Evolutionary conservation across 2,888 invertebrate genomes (phyloP).

Genomic region (Leptopilina myrica): DNA sequence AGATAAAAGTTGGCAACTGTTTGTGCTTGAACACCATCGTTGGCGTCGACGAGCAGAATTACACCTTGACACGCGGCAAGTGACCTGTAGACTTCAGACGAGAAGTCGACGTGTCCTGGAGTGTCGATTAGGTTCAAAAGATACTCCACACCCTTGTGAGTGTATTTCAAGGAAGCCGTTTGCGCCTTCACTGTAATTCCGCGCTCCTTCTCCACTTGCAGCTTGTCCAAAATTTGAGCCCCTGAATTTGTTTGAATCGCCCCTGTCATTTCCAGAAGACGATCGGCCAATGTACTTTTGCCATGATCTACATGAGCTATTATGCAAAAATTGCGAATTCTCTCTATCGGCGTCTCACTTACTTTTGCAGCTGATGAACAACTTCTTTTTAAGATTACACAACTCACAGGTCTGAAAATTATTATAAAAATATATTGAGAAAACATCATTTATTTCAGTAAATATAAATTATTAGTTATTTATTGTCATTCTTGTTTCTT

Average conservation of each 20-base stretch:
- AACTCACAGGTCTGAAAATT: slow-evolving; percentile 1
- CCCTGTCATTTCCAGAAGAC: slow-evolving; percentile 95
- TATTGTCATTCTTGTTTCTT: background rate
- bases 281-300: slow-evolving; percentile 97
- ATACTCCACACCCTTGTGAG: slow-evolving; percentile 83
- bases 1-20: slow-evolving; percentile 97
- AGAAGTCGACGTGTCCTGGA: slow-evolving; percentile 98
- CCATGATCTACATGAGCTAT: slow-evolving; percentile 99
- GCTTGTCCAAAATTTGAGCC: slow-evolving; percentile 86
- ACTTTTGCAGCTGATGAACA: slow-evolving; percentile 55
- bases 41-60: slow-evolving; percentile 95
- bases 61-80: slow-evolving; percentile 96
- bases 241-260: slow-evolving; percentile 83
- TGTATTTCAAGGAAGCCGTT: slow-evolving; percentile 91
- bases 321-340: slow-evolving; percentile 95
- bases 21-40: slow-evolving; percentile 97
- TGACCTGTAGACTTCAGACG: slow-evolving; percentile 95
- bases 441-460: background rate
- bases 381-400: background rate
- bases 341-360: slow-evolving; percentile 76
- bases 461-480: too few relatives aligned
- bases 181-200: slow-evolving; percentile 99
- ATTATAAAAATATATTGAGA: background rate
- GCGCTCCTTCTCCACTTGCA: slow-evolving; percentile 94
- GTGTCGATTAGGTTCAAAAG: slow-evolving; percentile 97